Evolutionary conservation across 2,113 vertebrate genomes (phyloP).

Genomic region (Ophiodon elongatus): DNA sequence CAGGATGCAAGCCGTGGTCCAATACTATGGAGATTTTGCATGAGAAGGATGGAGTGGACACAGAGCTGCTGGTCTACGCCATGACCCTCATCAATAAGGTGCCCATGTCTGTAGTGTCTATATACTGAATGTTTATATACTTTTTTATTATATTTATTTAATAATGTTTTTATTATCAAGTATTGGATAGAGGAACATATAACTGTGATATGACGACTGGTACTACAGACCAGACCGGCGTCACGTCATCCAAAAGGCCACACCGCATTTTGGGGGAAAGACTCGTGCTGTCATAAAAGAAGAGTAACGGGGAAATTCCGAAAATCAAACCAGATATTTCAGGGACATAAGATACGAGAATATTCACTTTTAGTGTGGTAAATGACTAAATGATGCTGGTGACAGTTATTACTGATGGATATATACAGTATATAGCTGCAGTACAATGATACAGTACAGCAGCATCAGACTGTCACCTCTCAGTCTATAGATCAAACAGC

Average conservation of each 20-base stretch:
- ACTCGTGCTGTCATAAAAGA: background rate
- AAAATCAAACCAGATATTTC: background rate
- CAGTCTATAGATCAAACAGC: no score
- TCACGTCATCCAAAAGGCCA: no score
- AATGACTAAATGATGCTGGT: background rate
- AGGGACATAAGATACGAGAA: background rate
- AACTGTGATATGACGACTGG: background rate
- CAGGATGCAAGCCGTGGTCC: conserved; percentile 90
- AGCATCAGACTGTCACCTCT: no score
- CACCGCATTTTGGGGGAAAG: no score
- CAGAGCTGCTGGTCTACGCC: conserved; percentile 92
- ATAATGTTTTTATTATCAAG: no score
- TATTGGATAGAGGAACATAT: background rate
- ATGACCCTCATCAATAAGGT: conserved; percentile 99
- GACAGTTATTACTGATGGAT: no score
- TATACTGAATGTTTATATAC: background rate
- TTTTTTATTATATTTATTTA: background rate
- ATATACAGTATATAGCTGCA: no score
- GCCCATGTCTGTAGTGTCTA: background rate
- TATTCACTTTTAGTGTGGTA: background rate
- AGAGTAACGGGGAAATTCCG: background rate
- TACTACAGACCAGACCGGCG: background rate
- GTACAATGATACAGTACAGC: no score
- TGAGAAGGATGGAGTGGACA: conserved; percentile 95
- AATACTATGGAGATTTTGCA: conserved; percentile 94